Percentiles rank a stretch among this genome's conserved stretches.
These are phyloP conservation scores for Psephotus haematonotus DNA, from an alignment of 2,113 vertebrate species.

Conservation along the genomic window DNA sequence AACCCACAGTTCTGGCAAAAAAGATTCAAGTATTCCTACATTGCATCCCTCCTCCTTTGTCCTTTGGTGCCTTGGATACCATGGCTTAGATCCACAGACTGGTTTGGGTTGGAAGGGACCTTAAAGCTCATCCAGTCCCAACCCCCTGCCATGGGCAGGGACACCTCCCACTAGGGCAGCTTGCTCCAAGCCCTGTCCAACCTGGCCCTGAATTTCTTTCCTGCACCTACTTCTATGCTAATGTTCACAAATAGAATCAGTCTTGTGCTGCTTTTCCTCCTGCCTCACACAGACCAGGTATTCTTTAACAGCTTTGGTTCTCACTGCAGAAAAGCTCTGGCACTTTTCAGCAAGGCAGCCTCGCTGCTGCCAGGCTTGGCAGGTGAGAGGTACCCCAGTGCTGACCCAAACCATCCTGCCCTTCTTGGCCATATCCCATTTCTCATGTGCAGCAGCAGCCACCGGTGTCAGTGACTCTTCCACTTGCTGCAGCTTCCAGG, in stretches of 20 bases:
- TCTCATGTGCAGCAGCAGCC: background rate
- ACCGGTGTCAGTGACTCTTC: accelerated
- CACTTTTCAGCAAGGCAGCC: background rate
- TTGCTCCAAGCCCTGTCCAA: background rate
- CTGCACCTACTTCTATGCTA: background rate
- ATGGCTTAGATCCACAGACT: background rate
- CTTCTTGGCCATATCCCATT: background rate
- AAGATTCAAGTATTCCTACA: background rate
- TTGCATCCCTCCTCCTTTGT: background rate
- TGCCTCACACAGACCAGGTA: background rate
- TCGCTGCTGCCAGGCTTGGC: background rate
- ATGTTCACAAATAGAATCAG: background rate
- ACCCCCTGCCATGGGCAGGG: background rate
- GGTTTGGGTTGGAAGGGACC: background rate
- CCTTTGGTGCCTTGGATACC: background rate
- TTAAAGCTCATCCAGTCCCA: background rate
- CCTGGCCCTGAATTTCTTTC: background rate
- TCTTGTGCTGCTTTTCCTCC: background rate
- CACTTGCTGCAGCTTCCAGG: accelerated
- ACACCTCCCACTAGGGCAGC: background rate
- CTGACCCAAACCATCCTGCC: background rate
- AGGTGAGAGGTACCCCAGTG: accelerated
- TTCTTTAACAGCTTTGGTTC: background rate
- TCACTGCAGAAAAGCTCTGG: background rate
- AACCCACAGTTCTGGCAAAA: slow-evolving; percentile 1